These are phyloP conservation scores for Astyanax mexicanus DNA, from an alignment of 2,797 vertebrate genomes.

Conservation along the genomic window DNA sequence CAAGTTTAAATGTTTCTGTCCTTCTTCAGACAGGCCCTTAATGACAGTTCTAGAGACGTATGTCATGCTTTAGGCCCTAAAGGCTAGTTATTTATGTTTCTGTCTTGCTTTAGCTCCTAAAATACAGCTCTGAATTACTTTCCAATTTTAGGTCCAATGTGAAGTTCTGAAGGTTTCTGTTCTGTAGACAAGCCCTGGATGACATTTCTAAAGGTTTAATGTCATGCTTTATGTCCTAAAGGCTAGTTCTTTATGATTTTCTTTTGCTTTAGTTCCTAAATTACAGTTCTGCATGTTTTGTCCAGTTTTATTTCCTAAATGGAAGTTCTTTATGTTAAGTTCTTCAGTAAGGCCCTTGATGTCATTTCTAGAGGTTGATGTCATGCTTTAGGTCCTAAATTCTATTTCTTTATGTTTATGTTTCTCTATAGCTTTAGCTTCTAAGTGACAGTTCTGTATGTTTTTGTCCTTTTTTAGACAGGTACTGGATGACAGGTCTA, in stretches of 20 bases:
- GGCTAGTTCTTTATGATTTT: too few relatives aligned
- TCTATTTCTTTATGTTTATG: neutral
- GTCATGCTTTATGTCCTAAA: too few relatives aligned
- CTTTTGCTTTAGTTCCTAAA: neutral
- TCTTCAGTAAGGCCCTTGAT: too few relatives aligned
- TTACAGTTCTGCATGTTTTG: too few relatives aligned
- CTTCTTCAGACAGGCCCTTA: neutral
- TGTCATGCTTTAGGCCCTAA: neutral
- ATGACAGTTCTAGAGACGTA: neutral
- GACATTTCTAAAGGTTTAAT: too few relatives aligned
- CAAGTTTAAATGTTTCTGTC: conserved; percentile 3
- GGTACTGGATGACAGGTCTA: neutral
- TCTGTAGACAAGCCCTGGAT: neutral
- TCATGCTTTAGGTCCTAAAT: neutral
- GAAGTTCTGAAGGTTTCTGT: neutral
- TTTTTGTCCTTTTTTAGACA: neutral
- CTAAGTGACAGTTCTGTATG: conserved; percentile 80
- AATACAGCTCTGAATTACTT: too few relatives aligned
- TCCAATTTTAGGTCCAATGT: too few relatives aligned
- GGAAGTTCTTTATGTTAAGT: neutral
- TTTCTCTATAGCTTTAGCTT: too few relatives aligned
- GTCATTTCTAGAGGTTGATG: too few relatives aligned
- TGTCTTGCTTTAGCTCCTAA: too few relatives aligned
- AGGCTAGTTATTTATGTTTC: too few relatives aligned
- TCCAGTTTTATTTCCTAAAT: neutral